A percentile compares a stretch with the other conserved stretches of the same genome.
phyloP scores from a whole-genome alignment of 1,140 invertebrate species.

The Drosophila repletoides region DNA sequence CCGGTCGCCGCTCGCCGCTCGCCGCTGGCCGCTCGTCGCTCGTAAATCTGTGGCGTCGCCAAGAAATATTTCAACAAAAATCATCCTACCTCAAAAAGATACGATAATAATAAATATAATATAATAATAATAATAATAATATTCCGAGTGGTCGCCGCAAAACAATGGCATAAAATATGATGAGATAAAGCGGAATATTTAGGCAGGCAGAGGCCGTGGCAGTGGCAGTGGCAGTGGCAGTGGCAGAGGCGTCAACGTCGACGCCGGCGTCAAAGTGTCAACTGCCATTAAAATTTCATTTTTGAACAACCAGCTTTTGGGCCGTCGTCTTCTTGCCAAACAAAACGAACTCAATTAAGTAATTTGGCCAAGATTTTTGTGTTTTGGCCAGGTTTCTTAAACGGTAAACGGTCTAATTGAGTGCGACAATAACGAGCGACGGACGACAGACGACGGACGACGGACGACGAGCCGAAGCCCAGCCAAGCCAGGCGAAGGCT shows the following conservation, averaged over 20 bases:
- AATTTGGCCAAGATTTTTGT: conserved; percentile 28
- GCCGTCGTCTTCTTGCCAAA: conserved; percentile 25
- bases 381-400: conserved; percentile 16
- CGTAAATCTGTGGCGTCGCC: conserved; percentile 65
- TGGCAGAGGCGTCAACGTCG: neutral
- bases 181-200: neutral
- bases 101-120: conserved; percentile 1
- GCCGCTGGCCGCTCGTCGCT: conserved; percentile 2
- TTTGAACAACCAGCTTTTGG: conserved; percentile 45
- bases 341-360: conserved; percentile 50
- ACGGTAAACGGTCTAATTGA: conserved; percentile 25
- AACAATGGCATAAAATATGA: conserved; percentile 36
- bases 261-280: conserved; percentile 50
- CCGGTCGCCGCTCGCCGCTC: conserved; percentile 15
- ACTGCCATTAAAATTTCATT: conserved; percentile 69
- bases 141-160: conserved; percentile 7
- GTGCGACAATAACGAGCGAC: neutral
- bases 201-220: neutral
- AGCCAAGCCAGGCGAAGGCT: too few species aligned
- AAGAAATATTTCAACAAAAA: too few species aligned
- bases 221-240: neutral
- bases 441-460: too few species aligned
- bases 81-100: neutral
- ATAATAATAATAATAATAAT: conserved; percentile 25
- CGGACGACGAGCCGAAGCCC: too few species aligned